Evolutionary conservation across 2,888 invertebrate genomes (phyloP).

Genomic region (Microctonus brassicae): DNA sequence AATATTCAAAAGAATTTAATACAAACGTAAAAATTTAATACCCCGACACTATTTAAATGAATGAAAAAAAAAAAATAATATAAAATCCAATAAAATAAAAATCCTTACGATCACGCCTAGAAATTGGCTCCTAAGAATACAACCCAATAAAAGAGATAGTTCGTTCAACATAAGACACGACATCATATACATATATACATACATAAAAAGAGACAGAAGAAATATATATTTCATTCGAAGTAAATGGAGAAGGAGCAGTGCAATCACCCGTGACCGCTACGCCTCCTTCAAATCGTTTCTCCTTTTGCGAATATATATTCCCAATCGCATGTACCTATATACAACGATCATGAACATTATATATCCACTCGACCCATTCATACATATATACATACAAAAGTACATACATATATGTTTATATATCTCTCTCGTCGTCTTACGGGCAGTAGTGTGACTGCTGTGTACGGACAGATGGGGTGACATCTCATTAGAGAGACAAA

Average conservation of each 20-base stretch:
- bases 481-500: conserved; percentile 70
- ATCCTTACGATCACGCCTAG: neutral
- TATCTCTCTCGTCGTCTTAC: conserved; percentile 17
- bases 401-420: conserved; percentile 21
- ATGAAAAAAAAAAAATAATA: neutral
- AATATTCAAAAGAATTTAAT: too few species aligned
- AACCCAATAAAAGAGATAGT: conserved; percentile 22
- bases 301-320: neutral
- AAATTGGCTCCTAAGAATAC: conserved; percentile 8
- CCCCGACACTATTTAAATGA: neutral
- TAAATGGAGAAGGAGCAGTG: conserved; percentile 22
- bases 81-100: neutral
- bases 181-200: too few species aligned
- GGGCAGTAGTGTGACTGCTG: conserved; percentile 42
- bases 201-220: conserved; percentile 30
- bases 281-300: conserved; percentile 26
- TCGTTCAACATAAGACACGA: neutral
- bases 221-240: conserved; percentile 23
- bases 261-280: conserved; percentile 27
- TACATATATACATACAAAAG: neutral
- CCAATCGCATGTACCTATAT: neutral
- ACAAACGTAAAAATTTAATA: too few species aligned
- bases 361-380: conserved; percentile 20
- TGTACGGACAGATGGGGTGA: conserved; percentile 63
- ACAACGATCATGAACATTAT: conserved; percentile 27